These are phyloP conservation scores for Chaetoderma sp. DNA, from an alignment of 2,888 invertebrate genomes.

Conservation along the genomic window DNA sequence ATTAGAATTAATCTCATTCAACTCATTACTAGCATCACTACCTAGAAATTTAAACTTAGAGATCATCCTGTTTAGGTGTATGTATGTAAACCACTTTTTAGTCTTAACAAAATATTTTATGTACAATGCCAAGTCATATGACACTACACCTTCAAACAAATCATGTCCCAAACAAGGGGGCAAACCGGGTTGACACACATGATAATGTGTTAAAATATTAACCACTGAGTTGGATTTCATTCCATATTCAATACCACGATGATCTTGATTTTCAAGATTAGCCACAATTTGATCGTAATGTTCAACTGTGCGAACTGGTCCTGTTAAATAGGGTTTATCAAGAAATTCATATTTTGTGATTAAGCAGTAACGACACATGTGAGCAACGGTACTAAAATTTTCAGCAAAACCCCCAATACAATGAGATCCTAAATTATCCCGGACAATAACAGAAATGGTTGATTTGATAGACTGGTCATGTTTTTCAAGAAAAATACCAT, in stretches of 20 bases:
- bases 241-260: too few relatives aligned
- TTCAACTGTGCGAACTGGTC: too few relatives aligned
- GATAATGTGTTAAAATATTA: neutral
- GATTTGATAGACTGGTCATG: neutral
- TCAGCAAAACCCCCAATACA: slow-evolving; percentile 6
- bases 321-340: too few relatives aligned
- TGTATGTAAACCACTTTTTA: slow-evolving; percentile 4
- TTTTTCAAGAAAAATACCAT: neutral
- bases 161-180: slow-evolving; percentile 2
- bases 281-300: too few relatives aligned
- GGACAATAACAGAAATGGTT: neutral
- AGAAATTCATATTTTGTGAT: too few relatives aligned
- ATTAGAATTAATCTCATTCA: too few relatives aligned
- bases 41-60: too few relatives aligned
- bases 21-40: too few relatives aligned
- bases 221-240: too few relatives aligned
- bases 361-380: slow-evolving; percentile 10
- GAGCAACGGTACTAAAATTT: slow-evolving; percentile 6
- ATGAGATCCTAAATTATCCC: slow-evolving; percentile 13
- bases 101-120: neutral
- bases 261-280: too few relatives aligned
- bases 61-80: too few relatives aligned
- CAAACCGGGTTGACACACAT: neutral
- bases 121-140: slow-evolving; percentile 5
- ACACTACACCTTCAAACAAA: slow-evolving; percentile 3